phyloP scores from a whole-genome alignment of 2,888 invertebrate species.

The Folsomia candida region DNA sequence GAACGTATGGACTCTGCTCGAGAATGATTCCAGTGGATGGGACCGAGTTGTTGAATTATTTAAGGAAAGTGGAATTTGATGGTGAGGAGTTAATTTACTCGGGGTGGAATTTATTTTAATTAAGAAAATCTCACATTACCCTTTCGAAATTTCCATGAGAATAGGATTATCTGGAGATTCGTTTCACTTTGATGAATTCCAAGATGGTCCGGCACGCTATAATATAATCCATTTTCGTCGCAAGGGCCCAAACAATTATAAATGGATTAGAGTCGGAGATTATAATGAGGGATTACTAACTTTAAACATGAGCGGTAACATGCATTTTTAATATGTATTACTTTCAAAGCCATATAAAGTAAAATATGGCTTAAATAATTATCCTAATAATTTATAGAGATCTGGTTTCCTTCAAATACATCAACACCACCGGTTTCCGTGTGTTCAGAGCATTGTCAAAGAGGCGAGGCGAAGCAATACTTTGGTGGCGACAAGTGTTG shows the following conservation, averaged over 20 bases:
- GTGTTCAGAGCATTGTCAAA: constrained; percentile 75
- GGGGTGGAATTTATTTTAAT: neutral
- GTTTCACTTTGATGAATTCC: constrained; percentile 84
- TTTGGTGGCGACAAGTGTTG: constrained; percentile 91
- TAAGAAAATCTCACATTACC: constrained; percentile 15
- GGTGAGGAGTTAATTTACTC: constrained; percentile 61
- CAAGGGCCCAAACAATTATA: constrained; percentile 64
- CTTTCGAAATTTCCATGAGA: too few species aligned
- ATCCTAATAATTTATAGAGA: too few species aligned
- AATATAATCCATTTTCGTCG: constrained; percentile 95
- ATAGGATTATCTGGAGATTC: constrained; percentile 85
- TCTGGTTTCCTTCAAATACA: neutral
- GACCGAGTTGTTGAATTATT: constrained; percentile 74
- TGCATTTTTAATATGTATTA: neutral
- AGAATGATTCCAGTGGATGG: constrained; percentile 89
- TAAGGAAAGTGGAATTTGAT: constrained; percentile 80
- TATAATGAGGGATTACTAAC: constrained; percentile 77
- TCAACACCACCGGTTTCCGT: constrained; percentile 85
- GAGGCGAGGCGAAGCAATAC: constrained; percentile 87
- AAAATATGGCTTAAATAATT: too few species aligned
- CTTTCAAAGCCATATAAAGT: too few species aligned
- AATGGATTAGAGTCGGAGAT: constrained; percentile 84
- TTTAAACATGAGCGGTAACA: constrained; percentile 74
- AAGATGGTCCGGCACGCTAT: constrained; percentile 92
- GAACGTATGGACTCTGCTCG: constrained; percentile 74